Evolutionary conservation across 2,888 invertebrate genomes (phyloP), one percentile per base, ranked within the genome.

Genomic region (Cremastinae sp.): DNA sequence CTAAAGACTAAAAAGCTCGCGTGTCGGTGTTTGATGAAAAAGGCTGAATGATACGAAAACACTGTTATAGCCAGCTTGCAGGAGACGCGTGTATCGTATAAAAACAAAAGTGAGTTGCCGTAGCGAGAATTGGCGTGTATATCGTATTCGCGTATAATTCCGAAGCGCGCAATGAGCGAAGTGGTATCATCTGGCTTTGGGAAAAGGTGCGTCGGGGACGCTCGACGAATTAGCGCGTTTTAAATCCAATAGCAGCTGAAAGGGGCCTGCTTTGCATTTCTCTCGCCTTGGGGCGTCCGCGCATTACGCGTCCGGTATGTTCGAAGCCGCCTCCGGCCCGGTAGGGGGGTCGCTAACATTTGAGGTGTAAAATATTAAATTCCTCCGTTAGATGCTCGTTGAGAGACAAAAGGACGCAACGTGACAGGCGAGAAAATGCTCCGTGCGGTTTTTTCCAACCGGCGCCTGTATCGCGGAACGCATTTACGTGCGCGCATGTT

Each of bases 341-440:
- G 22, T 58, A 70, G 22, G 66, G 55, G 43, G 79, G 76, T 82
- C 81, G 82, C 83, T 85, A 88, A 86, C 88, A 89, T 89, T 89
- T 87, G 89, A 89, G 89, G 89, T 89, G 88, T 89, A 88, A 89
- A 89, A 89, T 89, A 89, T 89, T 89, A 89, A 89, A 89, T 88
- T 87, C 79, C 82, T 28, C 28, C 28, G 28, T 28, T 28, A 28
- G 78, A 76, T 80, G 83, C 80, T 79, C 56, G 70, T 59, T 72
- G 72, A 62, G 69, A 66, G 68, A 53, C 71, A 74, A 65, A 65
- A 70, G 20, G 28, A 28, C 58, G 51, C 51, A 43, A 64, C 65
- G 56, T 66, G 71, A 58, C 58, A 49, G 62, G 58, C 56, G 28
- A 5, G 28, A 28, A 5, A 28, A 5, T 5, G 28, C 28, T 5